Percentiles rank a stretch among this genome's conserved stretches.
Evolutionary conservation across 2,113 vertebrate genomes (phyloP).

Genomic region (Muntiacus reevesi): DNA sequence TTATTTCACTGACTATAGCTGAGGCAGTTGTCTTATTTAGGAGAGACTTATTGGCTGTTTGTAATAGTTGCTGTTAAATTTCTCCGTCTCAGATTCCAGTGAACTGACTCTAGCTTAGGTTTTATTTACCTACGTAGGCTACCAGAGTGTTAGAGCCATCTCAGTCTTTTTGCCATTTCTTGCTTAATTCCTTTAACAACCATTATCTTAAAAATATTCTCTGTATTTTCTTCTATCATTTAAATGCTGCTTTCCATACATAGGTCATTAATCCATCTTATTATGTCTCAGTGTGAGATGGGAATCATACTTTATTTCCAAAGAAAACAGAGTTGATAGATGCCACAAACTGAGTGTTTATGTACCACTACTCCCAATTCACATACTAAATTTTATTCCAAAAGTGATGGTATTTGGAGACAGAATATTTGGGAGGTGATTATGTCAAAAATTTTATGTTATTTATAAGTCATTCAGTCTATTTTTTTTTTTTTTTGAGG

Average conservation of each 20-base stretch:
- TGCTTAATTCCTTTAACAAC: background rate
- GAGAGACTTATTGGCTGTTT: background rate
- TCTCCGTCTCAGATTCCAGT: background rate
- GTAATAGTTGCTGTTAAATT: background rate
- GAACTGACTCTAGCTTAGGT: background rate
- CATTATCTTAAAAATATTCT: background rate
- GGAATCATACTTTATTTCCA: background rate
- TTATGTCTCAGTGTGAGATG: background rate
- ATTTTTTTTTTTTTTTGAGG: background rate
- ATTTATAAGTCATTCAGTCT: background rate
- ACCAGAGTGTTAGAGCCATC: background rate
- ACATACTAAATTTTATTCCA: background rate
- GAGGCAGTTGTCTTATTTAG: background rate
- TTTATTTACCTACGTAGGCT: background rate
- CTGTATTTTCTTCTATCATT: background rate
- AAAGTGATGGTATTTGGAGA: background rate
- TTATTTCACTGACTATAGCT: background rate
- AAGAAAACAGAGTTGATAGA: background rate
- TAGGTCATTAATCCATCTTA: background rate
- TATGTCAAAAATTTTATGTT: background rate
- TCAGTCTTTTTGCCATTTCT: no score
- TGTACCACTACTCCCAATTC: background rate
- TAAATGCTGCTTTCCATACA: background rate
- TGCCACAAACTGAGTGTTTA: background rate
- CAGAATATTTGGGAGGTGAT: background rate